These are phyloP conservation scores for Zaprionus ornatus DNA, from an alignment of 1,140 invertebrate species.

Conservation along the genomic window DNA sequence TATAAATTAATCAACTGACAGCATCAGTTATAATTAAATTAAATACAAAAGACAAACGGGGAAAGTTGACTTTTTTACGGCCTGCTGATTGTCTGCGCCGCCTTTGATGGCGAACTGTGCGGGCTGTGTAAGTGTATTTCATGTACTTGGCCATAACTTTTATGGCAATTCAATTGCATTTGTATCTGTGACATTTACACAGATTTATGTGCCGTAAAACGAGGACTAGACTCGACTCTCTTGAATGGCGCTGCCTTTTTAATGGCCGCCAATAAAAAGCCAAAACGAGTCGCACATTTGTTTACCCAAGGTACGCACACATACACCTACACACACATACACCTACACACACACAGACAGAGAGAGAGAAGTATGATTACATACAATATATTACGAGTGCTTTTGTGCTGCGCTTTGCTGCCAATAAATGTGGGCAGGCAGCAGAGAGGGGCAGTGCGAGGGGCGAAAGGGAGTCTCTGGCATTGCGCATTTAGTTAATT, in stretches of 20 bases:
- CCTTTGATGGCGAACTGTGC: no score
- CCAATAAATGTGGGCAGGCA: conserved; percentile 23
- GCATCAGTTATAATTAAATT: conserved; percentile 3
- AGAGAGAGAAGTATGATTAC: neutral
- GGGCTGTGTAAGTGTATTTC: neutral
- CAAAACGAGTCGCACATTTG: conserved; percentile 35
- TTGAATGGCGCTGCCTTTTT: conserved; percentile 36
- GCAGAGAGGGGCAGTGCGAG: neutral
- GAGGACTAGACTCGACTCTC: conserved; percentile 50
- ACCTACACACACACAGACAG: neutral
- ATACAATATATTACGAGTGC: conserved; percentile 6
- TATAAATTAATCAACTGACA: conserved; percentile 28
- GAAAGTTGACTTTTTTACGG: neutral
- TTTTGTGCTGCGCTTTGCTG: conserved; percentile 22
- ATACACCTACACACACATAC: neutral
- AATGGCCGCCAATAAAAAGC: conserved; percentile 64
- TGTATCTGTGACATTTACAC: conserved; percentile 47
- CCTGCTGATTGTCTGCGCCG: neutral
- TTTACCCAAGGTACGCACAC: conserved; percentile 12
- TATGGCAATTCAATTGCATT: conserved; percentile 52
- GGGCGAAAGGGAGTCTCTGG: neutral
- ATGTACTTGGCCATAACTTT: conserved; percentile 38
- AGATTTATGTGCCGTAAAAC: conserved; percentile 74
- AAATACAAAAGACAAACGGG: neutral
- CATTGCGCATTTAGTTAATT: conserved; percentile 57